These are phyloP conservation scores for Tinea trinotella DNA, from an alignment of 2,888 invertebrate species.

Conservation along the genomic window DNA sequence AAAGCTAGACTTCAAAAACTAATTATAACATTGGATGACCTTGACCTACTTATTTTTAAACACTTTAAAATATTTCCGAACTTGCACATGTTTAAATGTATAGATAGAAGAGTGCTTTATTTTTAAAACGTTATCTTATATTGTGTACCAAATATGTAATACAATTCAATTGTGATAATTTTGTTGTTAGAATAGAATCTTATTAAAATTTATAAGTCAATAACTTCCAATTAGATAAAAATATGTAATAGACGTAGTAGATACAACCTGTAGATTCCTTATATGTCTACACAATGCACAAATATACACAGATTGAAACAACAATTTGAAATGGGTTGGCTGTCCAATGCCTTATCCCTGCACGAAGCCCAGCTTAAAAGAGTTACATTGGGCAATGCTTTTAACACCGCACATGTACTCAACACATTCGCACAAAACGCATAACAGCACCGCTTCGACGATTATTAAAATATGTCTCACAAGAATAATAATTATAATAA, in stretches of 20 bases:
- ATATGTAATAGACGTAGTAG: not conserved
- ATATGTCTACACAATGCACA: not conserved
- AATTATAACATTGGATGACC: constrained; percentile 39
- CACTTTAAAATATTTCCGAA: not conserved
- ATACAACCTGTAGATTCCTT: not conserved
- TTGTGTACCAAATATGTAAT: no score
- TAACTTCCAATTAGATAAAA: not conserved
- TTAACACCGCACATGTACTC: constrained; percentile 14
- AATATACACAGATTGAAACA: not conserved
- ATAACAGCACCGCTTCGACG: constrained; percentile 7
- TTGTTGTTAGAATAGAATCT: not conserved
- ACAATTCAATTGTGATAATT: not conserved
- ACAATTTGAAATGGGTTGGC: constrained; percentile 12
- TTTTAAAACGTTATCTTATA: no score
- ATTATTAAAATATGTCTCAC: not conserved
- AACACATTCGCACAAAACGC: constrained; percentile 12
- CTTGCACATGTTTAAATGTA: not conserved
- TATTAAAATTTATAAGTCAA: not conserved
- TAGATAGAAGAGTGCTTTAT: no score
- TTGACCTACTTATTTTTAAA: constrained; percentile 57
- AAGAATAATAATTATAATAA: constrained; percentile 24
- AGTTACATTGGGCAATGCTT: constrained; percentile 8
- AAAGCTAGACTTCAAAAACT: constrained; percentile 21
- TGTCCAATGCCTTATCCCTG: constrained; percentile 11
- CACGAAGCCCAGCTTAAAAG: constrained; percentile 6